phyloP scores from a whole-genome alignment of 1,140 invertebrate genomes.

The Octopus sinensis region DNA sequence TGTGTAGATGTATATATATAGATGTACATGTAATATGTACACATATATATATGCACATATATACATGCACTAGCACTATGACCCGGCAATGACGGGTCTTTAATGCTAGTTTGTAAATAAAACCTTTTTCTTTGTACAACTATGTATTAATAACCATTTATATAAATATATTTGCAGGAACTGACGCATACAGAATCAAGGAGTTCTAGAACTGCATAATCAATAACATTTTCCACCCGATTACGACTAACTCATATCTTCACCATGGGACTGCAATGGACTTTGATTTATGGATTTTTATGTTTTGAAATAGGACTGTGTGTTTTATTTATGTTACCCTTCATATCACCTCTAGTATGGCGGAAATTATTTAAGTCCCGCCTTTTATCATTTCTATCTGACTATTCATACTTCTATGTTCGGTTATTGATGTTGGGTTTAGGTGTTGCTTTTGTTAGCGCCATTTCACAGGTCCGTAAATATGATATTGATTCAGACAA shows the following conservation, averaged over 20 bases:
- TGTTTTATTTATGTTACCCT: constrained; percentile 78
- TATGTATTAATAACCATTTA: too few species aligned
- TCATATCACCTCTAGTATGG: constrained; percentile 85
- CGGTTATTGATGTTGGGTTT: constrained; percentile 71
- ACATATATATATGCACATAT: too few species aligned
- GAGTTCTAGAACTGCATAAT: too few species aligned
- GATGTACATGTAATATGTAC: too few species aligned
- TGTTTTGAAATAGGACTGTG: constrained; percentile 86
- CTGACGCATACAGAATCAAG: too few species aligned
- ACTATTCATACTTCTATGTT: constrained; percentile 86
- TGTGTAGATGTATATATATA: too few species aligned
- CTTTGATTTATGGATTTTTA: constrained; percentile 84
- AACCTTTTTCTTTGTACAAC: too few species aligned
- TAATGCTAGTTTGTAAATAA: too few species aligned
- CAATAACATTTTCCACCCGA: too few species aligned
- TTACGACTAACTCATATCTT: background rate
- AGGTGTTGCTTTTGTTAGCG: constrained; percentile 65
- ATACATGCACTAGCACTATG: too few species aligned
- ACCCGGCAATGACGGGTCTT: too few species aligned
- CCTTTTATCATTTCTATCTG: constrained; percentile 74
- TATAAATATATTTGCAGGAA: too few species aligned
- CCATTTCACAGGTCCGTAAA: constrained; percentile 92
- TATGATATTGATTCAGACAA: constrained; percentile 63
- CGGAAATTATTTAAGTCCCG: constrained; percentile 89
- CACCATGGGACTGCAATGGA: constrained; percentile 94